Evolutionary conservation across 2,888 invertebrate species (phyloP), one percentile per base, ranked within the genome.

Genomic region (Callosobruchus maculatus): DNA sequence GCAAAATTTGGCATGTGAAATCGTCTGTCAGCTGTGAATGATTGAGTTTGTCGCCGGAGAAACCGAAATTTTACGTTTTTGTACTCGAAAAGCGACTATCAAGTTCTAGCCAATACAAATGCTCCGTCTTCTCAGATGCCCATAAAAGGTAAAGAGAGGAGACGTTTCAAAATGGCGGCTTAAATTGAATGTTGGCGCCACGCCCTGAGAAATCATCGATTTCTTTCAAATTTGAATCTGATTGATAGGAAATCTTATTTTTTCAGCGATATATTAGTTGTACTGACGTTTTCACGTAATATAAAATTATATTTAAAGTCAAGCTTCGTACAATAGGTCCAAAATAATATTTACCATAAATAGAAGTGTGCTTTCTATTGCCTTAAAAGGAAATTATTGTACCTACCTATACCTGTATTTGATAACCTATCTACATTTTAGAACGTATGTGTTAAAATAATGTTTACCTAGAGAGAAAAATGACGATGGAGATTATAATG

Each of bases 111-210:
- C 91, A 91, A 91, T 91, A 88, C 88, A 85, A 85, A 84, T 84
- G 84, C 86, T 85, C 88, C 87, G 88, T 89, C 88, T 84, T 68
- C 86, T 86, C 87, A 89, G 89, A 91, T 91, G 90, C 88, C 91
- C 91, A 88, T 91, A 89, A 90, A 91, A 87, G 91, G 91, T 86
- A 87, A 88, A 89, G 85, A 88, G 88, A 88, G 88, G 87, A 88
- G 88, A 78, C 78, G 81, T 80, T 81, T 79, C 84, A 87, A 87
- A 79, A 87, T 87, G 87, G 87, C 85, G 79, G 81, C 78, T 70
- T 74, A 74, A 82, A 83, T 84, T 85, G 84, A 86, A 85, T 82
- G 80, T 84, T 85, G 81, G 80, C 85, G 86, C 85, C 85, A 84
- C 86, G 83, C 86, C 85, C 83, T 74, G 77, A 68, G 77, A 75